phyloP scores from a whole-genome alignment of 2,888 invertebrate species.

The Aethes cnicana region DNA sequence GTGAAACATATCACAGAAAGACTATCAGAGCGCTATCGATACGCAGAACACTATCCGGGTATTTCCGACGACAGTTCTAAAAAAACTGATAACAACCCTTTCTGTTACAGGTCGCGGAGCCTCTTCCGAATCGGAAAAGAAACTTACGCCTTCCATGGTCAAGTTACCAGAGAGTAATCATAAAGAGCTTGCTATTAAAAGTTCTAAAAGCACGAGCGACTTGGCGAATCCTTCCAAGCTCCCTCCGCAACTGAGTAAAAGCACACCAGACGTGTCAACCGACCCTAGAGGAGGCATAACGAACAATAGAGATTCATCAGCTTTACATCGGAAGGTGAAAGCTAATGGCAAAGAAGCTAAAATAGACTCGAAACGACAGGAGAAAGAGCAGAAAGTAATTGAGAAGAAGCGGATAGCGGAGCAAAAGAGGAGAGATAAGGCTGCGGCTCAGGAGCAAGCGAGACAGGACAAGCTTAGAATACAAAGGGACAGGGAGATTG shows the following conservation, averaged over 20 bases:
- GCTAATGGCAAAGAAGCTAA: constrained; percentile 36
- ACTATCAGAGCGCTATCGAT: constrained; percentile 3
- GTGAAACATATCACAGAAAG: neutral
- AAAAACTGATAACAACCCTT: constrained; percentile 2
- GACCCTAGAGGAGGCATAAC: constrained; percentile 47
- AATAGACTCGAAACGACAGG: constrained; percentile 43
- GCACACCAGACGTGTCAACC: constrained; percentile 50
- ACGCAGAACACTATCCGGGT: constrained; percentile 1
- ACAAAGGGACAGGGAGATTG: constrained; percentile 44
- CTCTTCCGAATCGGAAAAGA: constrained; percentile 45
- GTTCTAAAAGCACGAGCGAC: constrained; percentile 57
- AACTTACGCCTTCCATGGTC: constrained; percentile 50
- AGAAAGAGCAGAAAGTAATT: constrained; percentile 54
- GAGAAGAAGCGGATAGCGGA: constrained; percentile 54
- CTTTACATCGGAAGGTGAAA: constrained; percentile 36
- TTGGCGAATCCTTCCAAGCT: constrained; percentile 40
- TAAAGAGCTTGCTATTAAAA: constrained; percentile 37
- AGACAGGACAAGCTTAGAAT: constrained; percentile 51
- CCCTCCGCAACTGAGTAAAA: constrained; percentile 44
- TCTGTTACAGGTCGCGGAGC: constrained; percentile 47
- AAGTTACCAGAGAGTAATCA: constrained; percentile 41
- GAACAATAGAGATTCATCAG: constrained; percentile 18
- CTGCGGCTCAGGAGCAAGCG: constrained; percentile 46
- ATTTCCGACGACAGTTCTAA: constrained; percentile 19
- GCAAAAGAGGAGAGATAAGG: constrained; percentile 51